phyloP scores from a whole-genome alignment of 37 sponge, comb jelly and placozoan genomes.

The Halichondria panicea region DNA sequence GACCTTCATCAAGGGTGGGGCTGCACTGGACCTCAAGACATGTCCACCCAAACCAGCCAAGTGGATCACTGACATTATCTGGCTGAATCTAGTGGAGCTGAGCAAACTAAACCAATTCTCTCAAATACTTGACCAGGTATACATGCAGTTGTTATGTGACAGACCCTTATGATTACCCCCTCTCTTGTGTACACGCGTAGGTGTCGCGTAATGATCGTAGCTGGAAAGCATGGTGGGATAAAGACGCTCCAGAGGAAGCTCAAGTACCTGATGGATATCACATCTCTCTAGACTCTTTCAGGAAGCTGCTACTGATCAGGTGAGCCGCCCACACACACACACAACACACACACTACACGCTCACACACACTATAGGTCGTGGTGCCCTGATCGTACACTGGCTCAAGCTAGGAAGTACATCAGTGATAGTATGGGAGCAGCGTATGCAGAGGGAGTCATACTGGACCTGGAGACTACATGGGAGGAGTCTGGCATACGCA shows the following conservation, averaged over 20 bases:
- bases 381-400: conserved; percentile 98
- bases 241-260: conserved; percentile 96
- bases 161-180: background rate
- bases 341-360: background rate
- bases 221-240: conserved; percentile 99
- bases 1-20: conserved; percentile 96
- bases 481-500: conserved; percentile 76
- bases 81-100: conserved; percentile 97
- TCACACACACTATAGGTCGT: conserved; percentile 45
- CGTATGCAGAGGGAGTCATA: conserved; percentile 95
- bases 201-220: conserved; percentile 82
- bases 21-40: conserved; percentile 96
- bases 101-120: conserved; percentile 91
- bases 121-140: conserved; percentile 90
- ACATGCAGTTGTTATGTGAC: background rate
- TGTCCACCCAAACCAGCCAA: conserved; percentile 86
- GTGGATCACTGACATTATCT: conserved; percentile 97
- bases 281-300: conserved; percentile 88
- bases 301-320: conserved; percentile 88
- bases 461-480: conserved; percentile 93
- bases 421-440: conserved; percentile 84
- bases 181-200: conserved; percentile 12
- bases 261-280: conserved; percentile 95
- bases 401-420: conserved; percentile 97
- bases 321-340: background rate